Base-by-base conservation (phyloP, 2,888 invertebrate genomes). In the Lepidocyrtinus sp. region DNA sequence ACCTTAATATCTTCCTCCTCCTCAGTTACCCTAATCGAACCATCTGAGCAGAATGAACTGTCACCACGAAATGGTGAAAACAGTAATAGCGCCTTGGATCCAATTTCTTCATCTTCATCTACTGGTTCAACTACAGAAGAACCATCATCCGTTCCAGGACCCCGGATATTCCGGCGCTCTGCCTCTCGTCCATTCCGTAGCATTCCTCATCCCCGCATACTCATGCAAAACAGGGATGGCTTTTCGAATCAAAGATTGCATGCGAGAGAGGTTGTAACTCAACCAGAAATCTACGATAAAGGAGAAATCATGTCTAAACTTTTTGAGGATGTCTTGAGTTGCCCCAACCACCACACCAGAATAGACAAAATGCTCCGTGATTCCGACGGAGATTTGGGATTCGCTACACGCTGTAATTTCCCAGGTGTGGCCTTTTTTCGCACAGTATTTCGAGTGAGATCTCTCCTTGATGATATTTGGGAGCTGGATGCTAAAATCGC, bases 391-490 rank as follows among this genome's bases (percentile, higher is more conserved):
- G 86, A 86, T 61, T 61, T 86, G 17, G 80, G 83, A 2, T 86
- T 86, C 64, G 85, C 84, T 0, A 75, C 85, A 2, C 55, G 84
- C 9, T 86, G 86, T 59, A 86, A 84, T 78, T 86, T 86, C 67
- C 84, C 83, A 2, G 86, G 86, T 26, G 84, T 86, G 45, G 83
- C 84, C 50, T 86, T 86, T 63, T 86, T 86, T 69, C 81, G 86
- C 59, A 81, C 85, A 17, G 55, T 85, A 45, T 86, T 86, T 55
- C 78, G 85, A 46, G 81, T 86, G 1, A 73, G 84, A 3, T 75
- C 83, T 17, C 74, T 86, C 0, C 46, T 85, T 1, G 79, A 80
- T n/a, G 86, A 86, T 67, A 80, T 85, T 26, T 84, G 84, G 84
- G 86, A 85, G 17, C 59, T 84, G 15, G 81, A 85, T 15, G 70